These are phyloP conservation scores for Morpho helenor DNA, from an alignment of 2,888 invertebrate species.

Conservation along the genomic window DNA sequence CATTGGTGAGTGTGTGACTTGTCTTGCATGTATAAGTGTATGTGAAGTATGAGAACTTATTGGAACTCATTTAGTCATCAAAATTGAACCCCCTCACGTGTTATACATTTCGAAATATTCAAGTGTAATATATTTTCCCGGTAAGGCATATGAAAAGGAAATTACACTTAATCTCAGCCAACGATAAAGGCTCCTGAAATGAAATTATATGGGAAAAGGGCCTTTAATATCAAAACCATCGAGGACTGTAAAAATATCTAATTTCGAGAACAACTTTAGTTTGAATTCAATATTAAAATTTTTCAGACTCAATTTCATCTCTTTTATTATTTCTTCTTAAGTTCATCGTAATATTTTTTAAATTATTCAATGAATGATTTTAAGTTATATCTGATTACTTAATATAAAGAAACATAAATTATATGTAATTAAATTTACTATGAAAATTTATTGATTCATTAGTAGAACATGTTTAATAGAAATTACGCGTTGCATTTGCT, in stretches of 20 bases:
- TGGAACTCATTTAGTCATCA: too few species aligned
- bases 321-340: neutral
- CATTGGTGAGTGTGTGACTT: too few species aligned
- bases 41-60: too few species aligned
- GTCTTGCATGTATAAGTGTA: too few species aligned
- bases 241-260: slow-evolving; percentile 16
- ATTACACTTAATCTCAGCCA: slow-evolving; percentile 21
- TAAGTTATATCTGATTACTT: too few species aligned
- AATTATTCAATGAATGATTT: too few species aligned
- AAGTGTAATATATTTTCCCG: neutral
- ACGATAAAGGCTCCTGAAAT: slow-evolving; percentile 20
- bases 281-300: neutral
- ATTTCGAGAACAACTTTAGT: slow-evolving; percentile 4
- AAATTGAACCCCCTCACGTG: too few species aligned
- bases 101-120: neutral
- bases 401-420: too few species aligned
- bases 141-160: slow-evolving; percentile 8
- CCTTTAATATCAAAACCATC: slow-evolving; percentile 19
- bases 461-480: too few species aligned
- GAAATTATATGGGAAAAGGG: slow-evolving; percentile 19
- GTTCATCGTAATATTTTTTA: neutral
- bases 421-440: too few species aligned
- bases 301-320: neutral
- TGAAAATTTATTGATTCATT: too few species aligned
- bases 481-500: too few species aligned